Base-by-base conservation (phyloP, 2,888 invertebrate genomes). In the Euzophera pinguis region DNA sequence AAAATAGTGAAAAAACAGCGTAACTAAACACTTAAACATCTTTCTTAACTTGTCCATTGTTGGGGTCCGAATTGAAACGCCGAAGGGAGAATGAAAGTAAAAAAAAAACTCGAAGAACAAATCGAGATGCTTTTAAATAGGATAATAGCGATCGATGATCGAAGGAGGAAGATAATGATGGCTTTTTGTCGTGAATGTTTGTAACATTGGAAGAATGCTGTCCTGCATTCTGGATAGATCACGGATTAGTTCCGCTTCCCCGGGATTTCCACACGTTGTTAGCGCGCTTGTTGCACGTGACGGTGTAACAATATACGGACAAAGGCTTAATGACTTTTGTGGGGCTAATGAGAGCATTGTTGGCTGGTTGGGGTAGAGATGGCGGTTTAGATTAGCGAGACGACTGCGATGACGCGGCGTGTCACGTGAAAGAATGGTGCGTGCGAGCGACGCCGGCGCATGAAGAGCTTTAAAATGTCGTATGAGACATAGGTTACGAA, bases 21-120 rank as follows among this genome's bases (percentile, higher is more conserved):
- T 87, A 83, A 74, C 89, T 87, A 90, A 90, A 88, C 78, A 83
- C 84, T 88, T 88, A 89, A 89, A 90, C 87, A 87, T 88, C 88
- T 86, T 88, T 88, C 90, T 87, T 88, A 88, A 85, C 85, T 77
- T 75, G 74, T 58, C 82, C 77, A 85, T 90, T 90, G 90, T 90
- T 80, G 75, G 69, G 66, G 70, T 64, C 71, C 73, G 85, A 81
- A 84, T 87, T 83, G 86, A 87, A 85, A 83, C 81, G 84, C 78
- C 75, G 81, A 79, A 79, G 75, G 72, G 75, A 80, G 81, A 84
- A 84, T 78, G 80, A 80, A 78, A 69, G 59, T n/a, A 63, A 70
- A 75, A 81, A 87, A 84, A 83, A 83, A 78, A 60, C 63, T 57
- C 66, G 68, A 80, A 87, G 88, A 86, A 88, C 89, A 88, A 89